A percentile compares a stretch with the other conserved stretches of the same genome.
These are phyloP conservation scores for Folsomia candida DNA, from an alignment of 2,888 invertebrate species.

Conservation along the genomic window DNA sequence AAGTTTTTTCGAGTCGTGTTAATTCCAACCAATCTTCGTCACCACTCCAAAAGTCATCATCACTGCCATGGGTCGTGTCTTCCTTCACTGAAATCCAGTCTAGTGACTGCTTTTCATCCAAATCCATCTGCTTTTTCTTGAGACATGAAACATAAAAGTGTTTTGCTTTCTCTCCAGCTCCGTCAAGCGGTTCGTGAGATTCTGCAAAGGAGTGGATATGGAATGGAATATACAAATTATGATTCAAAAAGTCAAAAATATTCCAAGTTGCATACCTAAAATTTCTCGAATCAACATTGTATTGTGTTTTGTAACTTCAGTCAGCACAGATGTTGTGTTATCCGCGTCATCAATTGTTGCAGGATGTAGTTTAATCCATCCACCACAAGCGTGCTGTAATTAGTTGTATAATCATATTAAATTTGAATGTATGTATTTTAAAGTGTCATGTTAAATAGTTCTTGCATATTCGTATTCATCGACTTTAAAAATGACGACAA, in stretches of 20 bases:
- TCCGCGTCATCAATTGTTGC: not conserved
- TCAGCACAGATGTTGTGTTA: not conserved
- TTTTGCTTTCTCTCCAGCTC: not conserved
- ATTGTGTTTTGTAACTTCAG: not conserved
- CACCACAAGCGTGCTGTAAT: constrained; percentile 67
- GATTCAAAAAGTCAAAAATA: not conserved
- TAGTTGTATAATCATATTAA: constrained; percentile 55
- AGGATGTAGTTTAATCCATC: constrained; percentile 77
- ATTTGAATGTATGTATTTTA: no score
- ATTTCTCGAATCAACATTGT: not conserved
- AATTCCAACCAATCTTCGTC: not conserved
- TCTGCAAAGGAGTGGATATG: not conserved
- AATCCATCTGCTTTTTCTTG: not conserved
- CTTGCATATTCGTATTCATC: no score
- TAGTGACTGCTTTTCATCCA: not conserved
- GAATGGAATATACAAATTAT: not conserved
- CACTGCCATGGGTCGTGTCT: not conserved
- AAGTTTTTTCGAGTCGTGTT: not conserved
- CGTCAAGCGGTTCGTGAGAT: not conserved
- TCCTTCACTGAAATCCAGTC: not conserved
- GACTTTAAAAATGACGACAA: no score
- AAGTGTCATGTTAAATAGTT: no score
- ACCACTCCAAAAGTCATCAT: not conserved
- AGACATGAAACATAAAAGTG: not conserved
- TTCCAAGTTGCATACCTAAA: not conserved